phyloP scores from a whole-genome alignment of 2,888 invertebrate species.

The Ectobius pallidus region DNA sequence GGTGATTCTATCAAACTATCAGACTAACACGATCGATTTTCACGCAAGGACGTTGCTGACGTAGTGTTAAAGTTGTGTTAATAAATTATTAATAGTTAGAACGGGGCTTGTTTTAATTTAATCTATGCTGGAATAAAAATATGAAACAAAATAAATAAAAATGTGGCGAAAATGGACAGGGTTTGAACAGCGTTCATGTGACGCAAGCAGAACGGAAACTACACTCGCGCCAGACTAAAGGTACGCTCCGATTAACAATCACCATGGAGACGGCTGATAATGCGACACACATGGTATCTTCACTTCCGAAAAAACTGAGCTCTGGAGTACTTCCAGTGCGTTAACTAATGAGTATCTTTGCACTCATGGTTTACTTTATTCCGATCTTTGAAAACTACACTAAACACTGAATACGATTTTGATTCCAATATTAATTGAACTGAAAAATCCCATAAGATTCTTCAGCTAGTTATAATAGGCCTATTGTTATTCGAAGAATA shows the following conservation, averaged over 20 bases:
- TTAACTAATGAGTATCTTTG: background rate
- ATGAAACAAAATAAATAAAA: no score
- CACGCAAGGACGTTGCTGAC: no score
- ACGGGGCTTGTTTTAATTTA: no score
- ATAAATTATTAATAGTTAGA: no score
- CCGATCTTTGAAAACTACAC: background rate
- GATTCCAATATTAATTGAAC: background rate
- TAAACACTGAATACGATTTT: background rate
- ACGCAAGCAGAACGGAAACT: background rate
- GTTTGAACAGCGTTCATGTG: no score
- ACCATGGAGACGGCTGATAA: conserved; percentile 64
- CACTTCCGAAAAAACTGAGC: background rate
- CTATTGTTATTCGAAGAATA: no score
- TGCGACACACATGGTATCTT: conserved; percentile 49
- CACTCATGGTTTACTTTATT: background rate
- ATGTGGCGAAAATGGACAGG: no score
- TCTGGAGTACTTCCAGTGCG: no score
- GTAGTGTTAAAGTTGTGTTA: no score
- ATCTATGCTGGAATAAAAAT: no score
- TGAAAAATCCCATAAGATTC: background rate
- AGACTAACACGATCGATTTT: no score
- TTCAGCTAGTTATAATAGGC: background rate
- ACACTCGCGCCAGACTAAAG: conserved; percentile 45
- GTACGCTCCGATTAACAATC: conserved; percentile 63
- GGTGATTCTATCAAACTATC: no score